Conservation (phyloP, 2,113 vertebrate genomes). For the Podocnemis expansa region DNA sequence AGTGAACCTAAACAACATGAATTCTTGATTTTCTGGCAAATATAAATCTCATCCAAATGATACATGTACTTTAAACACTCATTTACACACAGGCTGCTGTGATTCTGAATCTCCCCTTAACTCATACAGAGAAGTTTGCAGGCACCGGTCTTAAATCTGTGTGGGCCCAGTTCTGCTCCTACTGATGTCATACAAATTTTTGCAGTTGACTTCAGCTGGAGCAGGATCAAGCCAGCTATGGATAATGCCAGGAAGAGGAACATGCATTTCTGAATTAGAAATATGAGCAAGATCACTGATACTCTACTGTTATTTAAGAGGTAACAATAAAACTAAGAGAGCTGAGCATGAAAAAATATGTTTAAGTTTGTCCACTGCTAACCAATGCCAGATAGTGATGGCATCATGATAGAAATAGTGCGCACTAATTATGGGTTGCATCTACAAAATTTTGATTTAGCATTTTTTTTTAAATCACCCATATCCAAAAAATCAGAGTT, state of each 20-base stretch:
- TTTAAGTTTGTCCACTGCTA: constrained; percentile 1
- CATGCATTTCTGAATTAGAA: constrained; percentile 37
- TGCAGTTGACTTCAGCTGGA: neutral
- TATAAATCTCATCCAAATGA: neutral
- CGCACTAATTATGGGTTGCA: neutral
- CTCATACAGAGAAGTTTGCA: neutral
- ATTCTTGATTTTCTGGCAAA: constrained; percentile 7
- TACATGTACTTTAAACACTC: constrained; percentile 13
- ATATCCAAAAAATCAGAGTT: neutral
- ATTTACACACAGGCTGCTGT: neutral
- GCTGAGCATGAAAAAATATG: constrained; percentile 45
- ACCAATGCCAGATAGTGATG: constrained; percentile 33
- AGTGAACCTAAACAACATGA: neutral
- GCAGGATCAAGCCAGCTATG: neutral
- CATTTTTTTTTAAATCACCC: neutral
- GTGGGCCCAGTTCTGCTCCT: neutral
- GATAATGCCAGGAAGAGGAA: neutral
- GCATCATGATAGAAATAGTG: constrained; percentile 1
- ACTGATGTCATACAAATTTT: neutral
- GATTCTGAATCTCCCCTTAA: neutral
- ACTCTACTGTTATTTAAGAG: constrained; percentile 18
- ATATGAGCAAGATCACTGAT: neutral
- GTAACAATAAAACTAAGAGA: constrained; percentile 5
- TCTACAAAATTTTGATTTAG: neutral
- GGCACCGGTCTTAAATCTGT: neutral